phyloP scores from a whole-genome alignment of 2,888 invertebrate genomes.

The Liodrosophila aerea region DNA sequence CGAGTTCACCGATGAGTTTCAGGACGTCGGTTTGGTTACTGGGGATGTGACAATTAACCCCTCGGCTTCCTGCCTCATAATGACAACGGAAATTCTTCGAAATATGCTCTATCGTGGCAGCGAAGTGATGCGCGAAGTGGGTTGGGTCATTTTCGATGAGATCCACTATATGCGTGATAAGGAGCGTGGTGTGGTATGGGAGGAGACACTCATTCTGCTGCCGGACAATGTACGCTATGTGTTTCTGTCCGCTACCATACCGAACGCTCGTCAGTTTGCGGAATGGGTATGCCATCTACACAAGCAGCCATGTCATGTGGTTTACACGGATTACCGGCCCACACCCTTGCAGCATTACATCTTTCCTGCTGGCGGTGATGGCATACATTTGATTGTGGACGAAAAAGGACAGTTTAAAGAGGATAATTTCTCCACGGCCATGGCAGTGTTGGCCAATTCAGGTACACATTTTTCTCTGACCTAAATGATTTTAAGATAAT shows the following conservation, averaged over 20 bases:
- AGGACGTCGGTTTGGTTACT: constrained; percentile 98
- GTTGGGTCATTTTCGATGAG: constrained; percentile 99
- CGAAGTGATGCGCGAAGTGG: constrained; percentile 99
- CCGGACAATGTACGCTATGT: constrained; percentile 99
- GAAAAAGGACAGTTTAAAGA: constrained; percentile 98
- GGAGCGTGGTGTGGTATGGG: constrained; percentile 99
- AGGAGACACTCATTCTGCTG: constrained; percentile 96
- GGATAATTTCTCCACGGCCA: constrained; percentile 98
- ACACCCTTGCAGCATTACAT: constrained; percentile 99
- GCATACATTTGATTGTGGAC: constrained; percentile 97
- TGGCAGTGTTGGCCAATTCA: constrained; percentile 92
- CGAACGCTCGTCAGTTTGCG: constrained; percentile 97
- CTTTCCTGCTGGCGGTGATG: constrained; percentile 97
- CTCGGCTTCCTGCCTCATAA: constrained; percentile 97
- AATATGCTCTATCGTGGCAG: constrained; percentile 99
- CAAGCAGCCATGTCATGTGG: constrained; percentile 98
- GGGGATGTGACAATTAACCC: constrained; percentile 99
- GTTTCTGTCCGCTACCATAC: constrained; percentile 99
- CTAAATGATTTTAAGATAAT: too few relatives aligned
- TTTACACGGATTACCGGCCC: constrained; percentile 98
- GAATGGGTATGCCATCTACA: constrained; percentile 98
- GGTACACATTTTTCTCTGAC: too few relatives aligned
- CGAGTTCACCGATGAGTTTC: constrained; percentile 98
- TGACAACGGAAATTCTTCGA: constrained; percentile 99
- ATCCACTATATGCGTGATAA: constrained; percentile 99